Conservation (phyloP, 2,797 vertebrate species). For the Chaenodraco wilsoni region DNA sequence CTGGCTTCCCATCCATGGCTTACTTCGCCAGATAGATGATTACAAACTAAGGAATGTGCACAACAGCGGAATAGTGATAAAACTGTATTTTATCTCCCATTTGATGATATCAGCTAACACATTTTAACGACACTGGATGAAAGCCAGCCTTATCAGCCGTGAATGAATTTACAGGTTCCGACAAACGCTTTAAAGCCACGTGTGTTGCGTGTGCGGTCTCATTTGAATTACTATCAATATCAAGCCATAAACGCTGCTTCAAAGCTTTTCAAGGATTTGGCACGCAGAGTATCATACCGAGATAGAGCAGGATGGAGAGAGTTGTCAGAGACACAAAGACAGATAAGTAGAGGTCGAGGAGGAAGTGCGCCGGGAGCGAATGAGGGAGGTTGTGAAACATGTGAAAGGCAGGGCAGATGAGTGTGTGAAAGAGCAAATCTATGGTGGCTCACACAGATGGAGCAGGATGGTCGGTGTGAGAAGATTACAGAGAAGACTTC, state of each 20-base stretch:
- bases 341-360: constrained; percentile 70
- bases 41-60: constrained; percentile 44
- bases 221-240: constrained; percentile 51
- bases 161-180: constrained; percentile 52
- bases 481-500: constrained; percentile 83
- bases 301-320: constrained; percentile 29
- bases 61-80: constrained; percentile 28
- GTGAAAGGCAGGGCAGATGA: constrained; percentile 65
- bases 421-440: constrained; percentile 75
- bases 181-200: constrained; percentile 5
- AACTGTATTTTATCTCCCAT: constrained; percentile 33
- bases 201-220: constrained; percentile 7
- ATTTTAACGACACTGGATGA: constrained; percentile 39
- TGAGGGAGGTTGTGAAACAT: constrained; percentile 61
- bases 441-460: constrained; percentile 68
- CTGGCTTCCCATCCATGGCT: constrained; percentile 31
- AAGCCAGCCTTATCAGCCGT: constrained; percentile 47
- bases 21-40: constrained; percentile 13
- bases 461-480: constrained; percentile 73
- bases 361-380: constrained; percentile 65
- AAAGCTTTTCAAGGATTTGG: constrained; percentile 59
- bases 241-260: constrained; percentile 49
- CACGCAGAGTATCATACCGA: constrained; percentile 39
- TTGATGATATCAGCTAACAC: constrained; percentile 33
- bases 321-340: constrained; percentile 53